Evolutionary conservation across 2,113 vertebrate genomes (phyloP), one percentile per base, ranked within the genome.

Genomic region (Trogon surrucura): DNA sequence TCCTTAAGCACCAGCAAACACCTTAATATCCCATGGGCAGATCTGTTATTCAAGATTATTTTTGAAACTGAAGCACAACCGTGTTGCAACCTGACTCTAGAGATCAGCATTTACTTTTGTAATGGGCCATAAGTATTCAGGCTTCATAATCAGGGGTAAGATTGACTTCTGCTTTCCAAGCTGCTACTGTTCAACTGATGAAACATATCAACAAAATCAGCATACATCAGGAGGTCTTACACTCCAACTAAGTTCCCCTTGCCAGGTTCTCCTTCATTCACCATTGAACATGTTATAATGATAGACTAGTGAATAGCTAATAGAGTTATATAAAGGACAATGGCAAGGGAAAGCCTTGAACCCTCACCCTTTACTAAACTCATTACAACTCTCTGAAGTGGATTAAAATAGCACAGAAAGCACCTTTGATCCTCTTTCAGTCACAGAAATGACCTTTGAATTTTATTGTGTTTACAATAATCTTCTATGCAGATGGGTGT

Each of bases 131-230:
- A 84, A 85, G 64, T 47, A 77, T 92, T 85, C 69, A 92, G 64
- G 56, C 48, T 82, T 89, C 48, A 78, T 91, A 85, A 94, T 93
- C 85, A 80, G 27, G 15, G 3, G 20, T 65, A 67, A 96, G 82
- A 93, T 65, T 95, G 92, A 95, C 82, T 96, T 85, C 56, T 94
- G 79, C 79, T 93, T 86, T 93, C 75, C 86, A 85, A 95, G 44
- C 14, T 66, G 75, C 65, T 89, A 12, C 48, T 74, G 47, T 85
- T 94, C 88, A 65, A 27, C 61, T 90, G 89, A 95, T 95, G 85
- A 95, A 95, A 88, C 34, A 8, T 22, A 83, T 80, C 88, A 93
- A 94, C 64, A 91, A 85, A 96, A 96, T 95, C 94, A 97, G 94
- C 94, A 95, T 92, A 89, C 48, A 95, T 94, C 75, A 90, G 60